Evolutionary conservation across 2,797 vertebrate species (phyloP).

Genomic region (Benthosema pterotum): DNA sequence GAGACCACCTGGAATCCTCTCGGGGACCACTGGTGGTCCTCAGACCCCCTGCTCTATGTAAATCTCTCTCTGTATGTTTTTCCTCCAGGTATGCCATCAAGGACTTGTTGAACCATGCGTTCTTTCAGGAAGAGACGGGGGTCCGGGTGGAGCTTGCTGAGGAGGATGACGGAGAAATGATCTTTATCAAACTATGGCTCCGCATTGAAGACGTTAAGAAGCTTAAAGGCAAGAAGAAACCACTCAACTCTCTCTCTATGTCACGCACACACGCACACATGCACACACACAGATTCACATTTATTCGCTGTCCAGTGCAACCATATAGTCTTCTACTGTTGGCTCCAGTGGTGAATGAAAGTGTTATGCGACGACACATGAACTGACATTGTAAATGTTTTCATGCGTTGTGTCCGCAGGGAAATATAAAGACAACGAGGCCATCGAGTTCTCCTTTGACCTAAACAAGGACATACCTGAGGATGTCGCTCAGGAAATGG

Average conservation of each 20-base stretch:
- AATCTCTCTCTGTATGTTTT: background rate
- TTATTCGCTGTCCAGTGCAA: too few relatives aligned
- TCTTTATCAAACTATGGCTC: conserved; percentile 97
- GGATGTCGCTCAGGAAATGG: conserved; percentile 99
- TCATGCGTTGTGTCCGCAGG: conserved; percentile 46
- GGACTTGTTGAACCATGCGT: conserved; percentile 96
- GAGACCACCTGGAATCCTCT: too few relatives aligned
- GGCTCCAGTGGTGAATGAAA: too few relatives aligned
- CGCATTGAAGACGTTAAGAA: conserved; percentile 98
- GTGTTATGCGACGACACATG: background rate
- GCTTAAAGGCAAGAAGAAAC: conserved; percentile 84
- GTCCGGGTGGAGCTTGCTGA: conserved; percentile 97
- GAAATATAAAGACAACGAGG: conserved; percentile 99
- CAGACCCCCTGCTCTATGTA: too few relatives aligned
- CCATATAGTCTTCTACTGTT: too few relatives aligned
- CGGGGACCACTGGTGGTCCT: too few relatives aligned
- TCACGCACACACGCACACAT: too few relatives aligned
- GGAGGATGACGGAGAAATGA: conserved; percentile 99
- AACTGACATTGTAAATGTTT: background rate
- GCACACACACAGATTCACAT: too few relatives aligned
- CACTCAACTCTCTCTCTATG: too few relatives aligned
- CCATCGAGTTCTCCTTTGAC: conserved; percentile 98
- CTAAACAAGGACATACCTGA: conserved; percentile 95
- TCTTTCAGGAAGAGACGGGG: conserved; percentile 98
- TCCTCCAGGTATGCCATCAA: conserved; percentile 92